Base-by-base conservation (phyloP, 2,888 invertebrate species). In the Diadromus collaris region DNA sequence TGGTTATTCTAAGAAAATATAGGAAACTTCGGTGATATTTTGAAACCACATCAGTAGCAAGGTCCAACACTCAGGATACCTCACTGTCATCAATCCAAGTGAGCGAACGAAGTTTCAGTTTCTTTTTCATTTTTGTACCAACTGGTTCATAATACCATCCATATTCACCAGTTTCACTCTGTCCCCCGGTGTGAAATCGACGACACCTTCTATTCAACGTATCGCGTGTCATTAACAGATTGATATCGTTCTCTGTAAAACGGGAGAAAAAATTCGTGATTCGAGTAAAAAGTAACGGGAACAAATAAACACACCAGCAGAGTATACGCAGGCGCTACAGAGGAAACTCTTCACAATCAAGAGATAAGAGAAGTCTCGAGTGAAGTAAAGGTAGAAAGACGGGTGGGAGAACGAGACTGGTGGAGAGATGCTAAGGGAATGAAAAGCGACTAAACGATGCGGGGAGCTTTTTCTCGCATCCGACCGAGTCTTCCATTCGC, bases 391-490 rank as follows among this genome's bases (percentile, higher is more conserved):
- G 6, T 4, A 9, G 65, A 73, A 21, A 51, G 54, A 24, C 10
- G 38, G 38, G 24, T 34, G 32, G 24, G 32, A 41, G 56, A 32
- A 61, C 51, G 76, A 68, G 71, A 46, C 56, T 61, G 44, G 34
- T 29, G 46, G 38, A 44, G 56, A 65, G 34, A 73, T 27, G 54
- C 64, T 60, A 19, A 19, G 34, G 67, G 60, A 51, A 67, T 78
- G 63, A 63, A 79, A 76, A 29, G 64, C 48, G 51, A 41, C 29
- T 69, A 64, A 79, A 73, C 72, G 76, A 61, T 51, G 60, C 48
- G 19, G 56, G 56, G 24, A 64, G 48, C 67, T 60, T 72, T 79
- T 73, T 27, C 44, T 19, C 60, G 65, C 34, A 61, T 46, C 44
- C 60, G n/a, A 48, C 51, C 56, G 60, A 70, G 58, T 27, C 70